Evolutionary conservation across 2,797 vertebrate species (phyloP), one percentile per base, ranked within the genome.

Genomic region (Brachymystax lenok): DNA sequence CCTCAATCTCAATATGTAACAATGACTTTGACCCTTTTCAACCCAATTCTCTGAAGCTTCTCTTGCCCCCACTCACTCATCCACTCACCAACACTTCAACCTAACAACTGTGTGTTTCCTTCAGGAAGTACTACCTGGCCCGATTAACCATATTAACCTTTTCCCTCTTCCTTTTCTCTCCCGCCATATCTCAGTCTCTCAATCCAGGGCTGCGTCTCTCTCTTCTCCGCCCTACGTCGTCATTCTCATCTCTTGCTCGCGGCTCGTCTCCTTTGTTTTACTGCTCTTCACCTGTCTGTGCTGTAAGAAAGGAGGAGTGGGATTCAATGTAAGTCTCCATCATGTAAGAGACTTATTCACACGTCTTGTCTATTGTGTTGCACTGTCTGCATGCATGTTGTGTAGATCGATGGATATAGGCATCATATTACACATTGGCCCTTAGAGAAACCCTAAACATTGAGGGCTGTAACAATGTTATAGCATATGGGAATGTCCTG

Each of bases 211-310:
- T 19, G 93, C 93, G 64, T 92, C 95, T 83, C 92, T 95, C 81
- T 93, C 94, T 83, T 95, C 96, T 85, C 96, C 97, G 67, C 95
- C 96, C 28, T 97, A 97, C 72, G 95, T 96, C n/a, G 94, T 97
- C 93, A 96, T 97, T 84, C 93, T 98, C 92, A 96, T 98, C 90
- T 98, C 97, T 82, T 97, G 96, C 90, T 97, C 96, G 0, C 96
- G 96, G 77, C 94, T 98, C 24, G 92, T 98, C 87, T 97, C 96
- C 81, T 97, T 98, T 88, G 94, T 98, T 87, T 95, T 98, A 80
- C 93, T 98, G 84, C 96, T 98, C 84, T 95, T 98, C 89, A 96
- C 97, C 93, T 98, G 97, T 85, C 93, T 97, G 83, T 98, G 97
- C 93, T 98, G 97, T 89, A 97, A 97, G 90, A 94, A 94, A 81